These are phyloP conservation scores for Austrolebias charrua DNA, from an alignment of 2,797 vertebrate species.

Conservation along the genomic window DNA sequence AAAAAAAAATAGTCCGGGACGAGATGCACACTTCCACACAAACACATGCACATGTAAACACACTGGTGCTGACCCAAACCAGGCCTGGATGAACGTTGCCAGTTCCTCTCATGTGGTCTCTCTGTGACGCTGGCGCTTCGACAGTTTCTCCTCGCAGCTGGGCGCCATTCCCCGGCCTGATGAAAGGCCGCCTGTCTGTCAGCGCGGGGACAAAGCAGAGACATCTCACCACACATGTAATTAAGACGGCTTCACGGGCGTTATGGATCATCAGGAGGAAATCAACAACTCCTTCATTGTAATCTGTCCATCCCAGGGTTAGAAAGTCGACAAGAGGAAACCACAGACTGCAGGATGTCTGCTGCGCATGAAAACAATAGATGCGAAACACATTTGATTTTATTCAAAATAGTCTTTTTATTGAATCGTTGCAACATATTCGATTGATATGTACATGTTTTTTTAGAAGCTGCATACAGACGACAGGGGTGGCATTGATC, in stretches of 20 bases:
- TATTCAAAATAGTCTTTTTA: slow-evolving; percentile 64
- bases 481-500: slow-evolving; percentile 33
- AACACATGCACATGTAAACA: slow-evolving; percentile 45
- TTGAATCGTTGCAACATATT: slow-evolving; percentile 53
- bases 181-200: slow-evolving; percentile 73
- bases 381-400: slow-evolving; percentile 71
- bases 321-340: slow-evolving; percentile 52
- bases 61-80: slow-evolving; percentile 66
- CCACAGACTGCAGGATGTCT: slow-evolving; percentile 49
- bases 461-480: slow-evolving; percentile 37
- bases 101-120: slow-evolving; percentile 77
- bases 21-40: slow-evolving; percentile 38
- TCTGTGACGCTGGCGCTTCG: slow-evolving; percentile 64
- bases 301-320: slow-evolving; percentile 59
- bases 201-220: slow-evolving; percentile 54
- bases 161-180: slow-evolving; percentile 69
- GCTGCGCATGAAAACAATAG: slow-evolving; percentile 28
- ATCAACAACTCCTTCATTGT: slow-evolving; percentile 59
- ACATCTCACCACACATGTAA: slow-evolving; percentile 69
- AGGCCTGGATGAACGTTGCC: slow-evolving; percentile 62
- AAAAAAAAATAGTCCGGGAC: slow-evolving; percentile 62
- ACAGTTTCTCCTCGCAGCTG: slow-evolving; percentile 74
- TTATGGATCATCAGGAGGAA: slow-evolving; percentile 63
- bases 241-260: slow-evolving; percentile 69
- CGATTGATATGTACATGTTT: slow-evolving; percentile 66